phyloP scores from a whole-genome alignment of 2,888 invertebrate species.

The Brachypterus glaber region DNA sequence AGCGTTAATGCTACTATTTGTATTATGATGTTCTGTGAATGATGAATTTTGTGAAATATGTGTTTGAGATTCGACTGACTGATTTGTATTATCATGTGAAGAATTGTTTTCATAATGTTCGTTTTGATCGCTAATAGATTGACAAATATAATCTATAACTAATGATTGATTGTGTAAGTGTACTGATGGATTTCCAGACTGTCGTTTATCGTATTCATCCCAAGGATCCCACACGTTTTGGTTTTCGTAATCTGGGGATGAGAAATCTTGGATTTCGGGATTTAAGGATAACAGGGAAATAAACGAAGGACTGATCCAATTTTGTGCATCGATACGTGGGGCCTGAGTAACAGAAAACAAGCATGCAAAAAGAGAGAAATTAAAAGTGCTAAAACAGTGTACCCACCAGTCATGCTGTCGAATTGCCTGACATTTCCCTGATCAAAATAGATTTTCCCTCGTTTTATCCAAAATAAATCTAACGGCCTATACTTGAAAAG shows the following conservation, averaged over 20 bases:
- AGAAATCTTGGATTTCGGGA: conserved; percentile 9
- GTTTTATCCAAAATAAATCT: too few relatives aligned
- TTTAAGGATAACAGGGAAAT: conserved; percentile 13
- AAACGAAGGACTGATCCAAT: conserved; percentile 22
- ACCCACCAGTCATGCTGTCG: too few relatives aligned
- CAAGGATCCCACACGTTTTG: conserved; percentile 59
- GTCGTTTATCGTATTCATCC: conserved; percentile 51
- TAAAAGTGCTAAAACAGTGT: too few relatives aligned
- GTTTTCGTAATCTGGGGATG: conserved; percentile 24
- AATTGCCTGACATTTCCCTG: too few relatives aligned
- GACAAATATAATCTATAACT: background rate
- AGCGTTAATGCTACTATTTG: conserved; percentile 29
- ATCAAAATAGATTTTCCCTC: too few relatives aligned
- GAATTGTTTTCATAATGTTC: background rate
- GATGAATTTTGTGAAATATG: conserved; percentile 8
- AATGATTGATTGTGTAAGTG: conserved; percentile 5
- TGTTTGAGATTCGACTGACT: background rate
- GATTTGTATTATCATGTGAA: background rate
- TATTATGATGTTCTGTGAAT: conserved; percentile 33
- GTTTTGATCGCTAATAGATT: background rate
- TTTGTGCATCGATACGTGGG: conserved; percentile 17
- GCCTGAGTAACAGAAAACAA: conserved; percentile 31
- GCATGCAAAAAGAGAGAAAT: conserved; percentile 39
- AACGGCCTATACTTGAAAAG: too few relatives aligned
- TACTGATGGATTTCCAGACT: conserved; percentile 9